These are phyloP conservation scores for Sebastes vulpes DNA, from an alignment of 2,797 vertebrate species.

Conservation along the genomic window DNA sequence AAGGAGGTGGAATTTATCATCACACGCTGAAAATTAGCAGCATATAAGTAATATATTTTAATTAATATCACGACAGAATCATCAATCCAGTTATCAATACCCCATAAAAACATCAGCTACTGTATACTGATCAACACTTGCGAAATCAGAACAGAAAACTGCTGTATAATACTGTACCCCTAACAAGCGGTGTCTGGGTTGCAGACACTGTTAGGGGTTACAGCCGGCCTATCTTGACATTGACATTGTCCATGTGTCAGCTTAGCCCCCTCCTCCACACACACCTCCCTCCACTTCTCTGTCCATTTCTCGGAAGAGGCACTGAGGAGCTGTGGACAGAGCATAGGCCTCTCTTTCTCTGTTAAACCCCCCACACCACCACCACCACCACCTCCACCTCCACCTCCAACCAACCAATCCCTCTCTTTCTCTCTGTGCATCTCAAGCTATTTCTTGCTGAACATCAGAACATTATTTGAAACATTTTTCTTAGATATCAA, in stretches of 20 bases:
- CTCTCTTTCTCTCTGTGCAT: background rate
- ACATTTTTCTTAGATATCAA: background rate
- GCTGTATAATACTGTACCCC: background rate
- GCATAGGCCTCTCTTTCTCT: conserved; percentile 32
- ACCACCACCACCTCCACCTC: background rate
- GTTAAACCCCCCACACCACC: background rate
- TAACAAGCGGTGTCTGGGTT: background rate
- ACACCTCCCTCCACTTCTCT: conserved; percentile 11
- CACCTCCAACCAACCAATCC: background rate
- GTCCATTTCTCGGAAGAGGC: conserved; percentile 70
- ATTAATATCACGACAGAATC: background rate
- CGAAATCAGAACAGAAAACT: background rate
- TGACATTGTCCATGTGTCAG: conserved; percentile 68
- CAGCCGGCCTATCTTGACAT: conserved; percentile 59
- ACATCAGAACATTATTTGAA: background rate
- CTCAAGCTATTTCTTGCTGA: conserved; percentile 14
- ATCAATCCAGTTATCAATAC: background rate
- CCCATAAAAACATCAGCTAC: background rate
- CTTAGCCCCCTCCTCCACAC: conserved; percentile 16
- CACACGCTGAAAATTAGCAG: background rate
- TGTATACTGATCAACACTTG: background rate
- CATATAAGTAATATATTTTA: no score
- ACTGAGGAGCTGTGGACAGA: conserved; percentile 49
- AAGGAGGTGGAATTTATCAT: background rate
- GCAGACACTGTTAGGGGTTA: conserved; percentile 4